Conservation (phyloP, 2,888 invertebrate species). For the Nasonia oneida region DNA sequence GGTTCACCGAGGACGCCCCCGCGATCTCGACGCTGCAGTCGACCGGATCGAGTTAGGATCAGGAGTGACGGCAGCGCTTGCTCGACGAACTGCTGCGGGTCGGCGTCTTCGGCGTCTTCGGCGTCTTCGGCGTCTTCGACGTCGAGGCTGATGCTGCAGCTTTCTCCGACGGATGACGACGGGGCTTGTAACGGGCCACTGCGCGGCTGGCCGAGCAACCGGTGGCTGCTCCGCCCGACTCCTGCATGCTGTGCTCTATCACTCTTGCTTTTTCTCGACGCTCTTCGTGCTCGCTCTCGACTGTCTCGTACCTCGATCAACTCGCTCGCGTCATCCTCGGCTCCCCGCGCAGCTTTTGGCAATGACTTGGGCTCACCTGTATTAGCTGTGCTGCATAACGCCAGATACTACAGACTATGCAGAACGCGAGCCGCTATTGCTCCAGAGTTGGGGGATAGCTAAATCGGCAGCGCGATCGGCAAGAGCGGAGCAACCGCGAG, state of each 20-base stretch:
- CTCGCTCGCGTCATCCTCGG: background rate
- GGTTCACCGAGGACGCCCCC: conserved; percentile 13
- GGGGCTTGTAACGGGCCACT: conserved; percentile 20
- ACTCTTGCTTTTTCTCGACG: background rate
- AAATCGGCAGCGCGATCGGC: background rate
- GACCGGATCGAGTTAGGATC: conserved; percentile 61
- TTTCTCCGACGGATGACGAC: background rate
- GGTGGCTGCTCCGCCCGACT: conserved; percentile 36
- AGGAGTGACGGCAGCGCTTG: conserved; percentile 63
- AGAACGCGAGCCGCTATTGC: background rate
- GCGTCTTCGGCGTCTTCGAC: background rate
- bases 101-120: background rate
- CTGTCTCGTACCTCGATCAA: too few species aligned
- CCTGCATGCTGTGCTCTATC: conserved; percentile 9
- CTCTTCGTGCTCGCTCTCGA: background rate
- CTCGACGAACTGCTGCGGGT: conserved; percentile 18
- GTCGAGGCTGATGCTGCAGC: background rate
- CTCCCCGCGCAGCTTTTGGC: too few species aligned
- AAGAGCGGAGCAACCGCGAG: background rate
- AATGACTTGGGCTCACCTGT: conserved; percentile 36
- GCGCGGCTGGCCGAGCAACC: conserved; percentile 26
- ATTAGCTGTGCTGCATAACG: background rate
- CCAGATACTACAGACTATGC: background rate
- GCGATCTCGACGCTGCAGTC: conserved; percentile 43
- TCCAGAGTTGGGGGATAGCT: background rate